Base-by-base conservation (phyloP, 2,888 invertebrate species). In the Ligdia adustata region DNA sequence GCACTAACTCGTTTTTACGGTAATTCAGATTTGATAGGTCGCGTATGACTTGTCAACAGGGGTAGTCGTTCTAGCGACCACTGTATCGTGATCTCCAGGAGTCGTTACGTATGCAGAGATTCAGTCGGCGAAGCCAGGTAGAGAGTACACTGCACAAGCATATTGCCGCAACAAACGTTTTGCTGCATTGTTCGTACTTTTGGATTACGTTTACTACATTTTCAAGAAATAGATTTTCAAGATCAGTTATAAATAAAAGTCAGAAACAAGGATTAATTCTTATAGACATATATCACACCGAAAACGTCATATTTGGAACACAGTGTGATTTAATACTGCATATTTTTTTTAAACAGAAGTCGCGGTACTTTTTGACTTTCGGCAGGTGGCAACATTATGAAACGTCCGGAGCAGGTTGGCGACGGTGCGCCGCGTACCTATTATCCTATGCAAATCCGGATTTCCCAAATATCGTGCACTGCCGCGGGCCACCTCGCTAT, bases 391-490 rank as follows among this genome's bases (percentile, higher is more conserved):
- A 46, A 40, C 40, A 34, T 35, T 26, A 14, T 27, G 59, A 16
- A 61, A 58, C 58, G 66, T 65, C 64, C 72, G 70, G 72, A 27
- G 75, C 67, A 58, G 60, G 64, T 58, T 72, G 47, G 75, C 73
- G 73, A 57, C 55, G 61, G 56, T 46, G 62, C 62, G 63, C 60
- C 65, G 68, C 66, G 63, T 68, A 66, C 68, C 82, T 75, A 89
- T 89, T 86, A 88, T 83, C 81, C 84, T 85, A 87, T 88, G 87
- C 87, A 87, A 88, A 89, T 86, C 82, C 84, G 83, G 80, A 82
- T 86, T 84, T 79, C 79, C 82, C 79, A 84, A 87, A 88, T 82
- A 86, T 80, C 84, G 80, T 79, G 79, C 74, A 71, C 62, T 63
- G 79, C 86, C 82, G 81, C 82, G 79, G 82, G 83, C 80, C 75